Evolutionary conservation across 2,888 invertebrate species (phyloP), one percentile per base, ranked within the genome.

Genomic region (Papilio protenor): DNA sequence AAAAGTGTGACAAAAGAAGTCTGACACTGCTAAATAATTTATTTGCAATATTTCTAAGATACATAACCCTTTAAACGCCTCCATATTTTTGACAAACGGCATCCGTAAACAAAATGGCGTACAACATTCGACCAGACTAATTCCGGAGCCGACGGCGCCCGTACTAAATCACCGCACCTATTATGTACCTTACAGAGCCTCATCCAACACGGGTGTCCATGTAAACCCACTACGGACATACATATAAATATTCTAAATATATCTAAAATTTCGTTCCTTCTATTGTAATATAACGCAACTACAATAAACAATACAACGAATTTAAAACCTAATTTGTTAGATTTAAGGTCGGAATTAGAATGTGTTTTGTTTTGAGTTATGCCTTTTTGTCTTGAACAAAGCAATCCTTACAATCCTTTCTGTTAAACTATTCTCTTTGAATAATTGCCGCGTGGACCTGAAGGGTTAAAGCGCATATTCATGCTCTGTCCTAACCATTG

Each of bases 341-440:
- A 0, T 0, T 45, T 82, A 84, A 80, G 78, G 80, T 82, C 81
- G 27, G 77, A 80, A 82, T 79, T 88, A 55, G 71, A 66, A 33
- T 82, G 79, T 1, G 4, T 0, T 0, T 0, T 2, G 2, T 2
- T 23, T 23, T 75, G 55, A 77, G 78, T 82, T 87, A 80, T 8
- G 81, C 2, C 55, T 87, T 89, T 83, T 81, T 80, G 79, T 64
- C 23, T 81, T 78, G 75, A 49, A 73, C 49, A 21, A 73, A 74
- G 77, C 82, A 88, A 89, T 90, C 88, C 92, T 91, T 89, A 91
- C 92, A 94, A 94, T 94, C 94, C 94, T 94, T 94, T 94, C 94
- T 94, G 93, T 92, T 94, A 94, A 94, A 94, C 94, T 94, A 94
- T 94, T 94, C 95, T 94, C 91, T 95, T 94, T 95, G 95, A 95